Percentiles rank a stretch among this genome's conserved stretches.
Evolutionary conservation across 2,113 vertebrate species (phyloP).

Genomic region (Peromyscus californicus): DNA sequence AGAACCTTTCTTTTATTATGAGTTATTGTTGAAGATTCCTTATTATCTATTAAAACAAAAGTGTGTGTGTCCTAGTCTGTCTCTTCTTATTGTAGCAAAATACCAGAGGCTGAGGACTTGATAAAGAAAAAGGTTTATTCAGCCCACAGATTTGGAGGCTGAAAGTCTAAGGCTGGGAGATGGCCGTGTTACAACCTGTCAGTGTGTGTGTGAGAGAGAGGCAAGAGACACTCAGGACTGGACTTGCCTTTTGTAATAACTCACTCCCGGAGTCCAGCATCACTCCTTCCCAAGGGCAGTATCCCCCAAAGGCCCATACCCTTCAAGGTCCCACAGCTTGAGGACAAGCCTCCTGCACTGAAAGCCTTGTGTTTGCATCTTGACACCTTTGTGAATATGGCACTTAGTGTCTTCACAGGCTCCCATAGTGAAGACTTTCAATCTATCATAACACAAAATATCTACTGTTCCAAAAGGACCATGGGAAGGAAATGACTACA

Average conservation of each 20-base stretch:
- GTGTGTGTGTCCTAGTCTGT: neutral
- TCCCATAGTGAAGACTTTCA: conserved; percentile 6
- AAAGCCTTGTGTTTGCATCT: neutral
- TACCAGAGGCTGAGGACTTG: neutral
- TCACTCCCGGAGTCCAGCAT: neutral
- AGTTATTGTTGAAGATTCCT: neutral
- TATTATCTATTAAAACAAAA: conserved; percentile 46
- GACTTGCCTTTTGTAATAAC: neutral
- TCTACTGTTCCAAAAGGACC: neutral
- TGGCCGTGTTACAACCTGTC: neutral
- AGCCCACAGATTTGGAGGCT: neutral
- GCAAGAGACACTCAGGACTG: neutral
- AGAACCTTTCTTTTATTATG: neutral
- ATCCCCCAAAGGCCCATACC: too few relatives aligned
- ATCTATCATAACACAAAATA: neutral
- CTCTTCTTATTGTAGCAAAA: neutral
- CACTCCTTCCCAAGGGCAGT: too few relatives aligned
- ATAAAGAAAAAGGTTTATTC: neutral
- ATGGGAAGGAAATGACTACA: neutral
- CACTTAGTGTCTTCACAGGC: neutral
- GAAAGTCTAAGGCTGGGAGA: neutral
- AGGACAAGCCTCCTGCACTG: neutral
- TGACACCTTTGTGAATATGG: neutral
- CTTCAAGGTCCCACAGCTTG: neutral
- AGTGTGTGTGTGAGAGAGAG: neutral